Base-by-base conservation (phyloP, 2,797 vertebrate species). In the Erpetoichthys calabaricus region DNA sequence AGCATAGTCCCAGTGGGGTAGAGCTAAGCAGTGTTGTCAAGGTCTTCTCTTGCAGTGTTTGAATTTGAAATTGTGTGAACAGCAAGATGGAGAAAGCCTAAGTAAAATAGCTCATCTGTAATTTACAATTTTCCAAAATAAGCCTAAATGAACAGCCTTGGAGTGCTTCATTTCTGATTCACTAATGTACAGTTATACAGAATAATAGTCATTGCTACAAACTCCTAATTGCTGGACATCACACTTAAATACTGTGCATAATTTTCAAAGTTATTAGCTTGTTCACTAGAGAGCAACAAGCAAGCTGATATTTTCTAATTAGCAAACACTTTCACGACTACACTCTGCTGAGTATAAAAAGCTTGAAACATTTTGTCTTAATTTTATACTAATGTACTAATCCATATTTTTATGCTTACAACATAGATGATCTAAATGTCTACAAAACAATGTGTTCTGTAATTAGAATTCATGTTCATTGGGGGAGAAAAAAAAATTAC, bases 141-240 rank as follows among this genome's bases (percentile, higher is more conserved):
- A 7, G 41, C 41, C 44, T 54, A 8, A 42, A 42, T 46, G 45
- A 57, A 57, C 47, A 46, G 56, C 45, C 45, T 47, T 57, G 55
- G 57, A 57, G 56, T 57, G 10, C 53, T 54, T 43, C 41, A 54
- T 54, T 54, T 41, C 56, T 57, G 56, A 57, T 45, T 57, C 10
- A 54, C 53, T 46, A 25, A 57, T 56, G 42, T 56, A 3, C 3
- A 8, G 43, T 44, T 25, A 25, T 25, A 25, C 25, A 10, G 55
- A 8, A 44, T 47, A 42, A 47, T 57, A 54, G 56, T 47, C 56
- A 41, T 57, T 46, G 56, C 56, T 10, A 41, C 56, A 54, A 54
- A 54, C 53, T 54, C 41, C 10, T 57, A 57, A 57, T 57, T 57
- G 56, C 56, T 57, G 56, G 47, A 57, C 45, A 57, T 57, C 9